Base-by-base conservation (phyloP, 92 coral and sea anemone genomes). In the Plumapathes pennacea region DNA sequence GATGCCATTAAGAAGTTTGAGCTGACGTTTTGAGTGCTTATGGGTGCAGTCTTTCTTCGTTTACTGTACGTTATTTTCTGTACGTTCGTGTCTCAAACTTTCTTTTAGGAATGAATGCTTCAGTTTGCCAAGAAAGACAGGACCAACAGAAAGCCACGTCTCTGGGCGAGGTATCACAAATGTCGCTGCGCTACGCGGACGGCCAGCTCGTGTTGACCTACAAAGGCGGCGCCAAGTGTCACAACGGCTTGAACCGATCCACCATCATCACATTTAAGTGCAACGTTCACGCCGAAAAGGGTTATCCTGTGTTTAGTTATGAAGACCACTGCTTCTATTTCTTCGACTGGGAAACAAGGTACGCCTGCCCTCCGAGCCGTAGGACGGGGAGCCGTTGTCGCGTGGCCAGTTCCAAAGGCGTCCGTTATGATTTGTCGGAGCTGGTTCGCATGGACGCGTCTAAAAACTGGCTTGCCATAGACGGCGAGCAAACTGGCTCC, bases 341-440 rank as follows among this genome's bases (percentile, higher is more conserved):
- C 42, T 94, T 94, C 52, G 77, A 84, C 1, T 94, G 99, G 99
- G 34, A 45, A 23, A 94, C 99, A 15, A 75, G 50, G 37, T 80
- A 84, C 47, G 99, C 91, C 3, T 94, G 99, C 30, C 80, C 96
- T 25, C 94, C 92, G 0, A 80, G 94, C 33, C 90, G 99, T 5
- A 73, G 89, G 34, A 85, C 99, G 20, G 99, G 99, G 1, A 72
- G 87, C 4, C 62, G 45, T 12, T 94, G 99, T 48, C 77, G 89
- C 51, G 90, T 78, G 1, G 64, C 70, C 17, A 74, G 73, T 34
- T 45, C 45, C 5, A 37, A 36, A 10, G 85, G 85, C 2, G 45
- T 63, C 5, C 78, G 87, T 12, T 94, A 67, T 56, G 99, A 94
- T 49, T 63, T 94, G 15, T 76, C 96, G 0, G 92, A 81, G 32